Conservation (phyloP, 2,113 vertebrate species). For the Scomber scombrus region DNA sequence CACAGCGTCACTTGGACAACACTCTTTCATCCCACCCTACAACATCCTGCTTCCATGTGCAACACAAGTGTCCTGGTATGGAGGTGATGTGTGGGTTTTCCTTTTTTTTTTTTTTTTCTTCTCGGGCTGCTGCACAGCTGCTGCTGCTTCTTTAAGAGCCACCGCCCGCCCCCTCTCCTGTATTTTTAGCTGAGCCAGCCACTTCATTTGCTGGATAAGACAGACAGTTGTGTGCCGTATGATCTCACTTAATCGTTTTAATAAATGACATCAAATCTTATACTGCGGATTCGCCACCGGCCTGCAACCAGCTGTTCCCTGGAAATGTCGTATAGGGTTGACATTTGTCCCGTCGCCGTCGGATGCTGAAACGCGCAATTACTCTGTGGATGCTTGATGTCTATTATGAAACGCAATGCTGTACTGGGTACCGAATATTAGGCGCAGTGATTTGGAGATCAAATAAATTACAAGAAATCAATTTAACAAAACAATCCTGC, state of each 20-base stretch:
- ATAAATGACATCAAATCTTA: conserved; percentile 73
- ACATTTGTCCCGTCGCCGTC: conserved; percentile 53
- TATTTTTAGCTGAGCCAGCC: conserved; percentile 87
- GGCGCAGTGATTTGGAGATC: conserved; percentile 55
- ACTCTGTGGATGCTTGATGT: conserved; percentile 69
- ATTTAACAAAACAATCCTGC: conserved; percentile 52
- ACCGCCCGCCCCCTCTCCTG: conserved; percentile 80
- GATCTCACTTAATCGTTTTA: conserved; percentile 74
- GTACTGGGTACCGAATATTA: conserved; percentile 63
- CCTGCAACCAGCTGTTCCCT: conserved; percentile 55
- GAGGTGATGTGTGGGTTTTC: conserved; percentile 25
- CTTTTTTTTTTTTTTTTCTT: conserved; percentile 5
- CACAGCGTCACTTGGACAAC: conserved; percentile 14
- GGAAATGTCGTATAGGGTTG: conserved; percentile 52
- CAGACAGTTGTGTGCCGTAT: conserved; percentile 77
- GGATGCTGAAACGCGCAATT: conserved; percentile 72
- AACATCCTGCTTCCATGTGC: conserved; percentile 30
- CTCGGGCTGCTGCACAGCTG: conserved; percentile 58
- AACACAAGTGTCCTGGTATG: conserved; percentile 34
- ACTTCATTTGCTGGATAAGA: conserved; percentile 83
- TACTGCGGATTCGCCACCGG: conserved; percentile 63
- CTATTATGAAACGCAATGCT: conserved; percentile 75
- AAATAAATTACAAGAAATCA: conserved; percentile 65
- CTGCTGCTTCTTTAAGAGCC: conserved; percentile 88
- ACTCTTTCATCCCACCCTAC: neutral